A percentile compares a stretch with the other conserved stretches of the same genome.
phyloP scores from a whole-genome alignment of 2,888 invertebrate genomes.

The Perizoma affinitatum region DNA sequence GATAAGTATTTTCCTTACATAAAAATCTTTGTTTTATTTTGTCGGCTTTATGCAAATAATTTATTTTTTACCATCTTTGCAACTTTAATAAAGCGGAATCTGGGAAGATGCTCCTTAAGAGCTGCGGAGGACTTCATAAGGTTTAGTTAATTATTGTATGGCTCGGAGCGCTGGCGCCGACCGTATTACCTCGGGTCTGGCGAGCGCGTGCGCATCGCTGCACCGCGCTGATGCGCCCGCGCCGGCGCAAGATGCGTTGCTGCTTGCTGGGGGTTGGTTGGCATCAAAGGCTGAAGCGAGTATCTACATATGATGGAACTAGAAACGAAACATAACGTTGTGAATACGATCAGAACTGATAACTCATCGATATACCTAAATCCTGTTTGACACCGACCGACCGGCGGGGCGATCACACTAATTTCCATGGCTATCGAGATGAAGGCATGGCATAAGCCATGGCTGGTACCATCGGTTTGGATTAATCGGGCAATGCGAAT shows the following conservation, averaged over 20 bases:
- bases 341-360: no score
- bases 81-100: slow-evolving; percentile 30
- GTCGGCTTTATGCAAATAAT: slow-evolving; percentile 18
- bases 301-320: no score
- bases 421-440: no score
- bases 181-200: slow-evolving; percentile 73
- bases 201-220: slow-evolving; percentile 74
- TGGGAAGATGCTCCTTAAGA: neutral
- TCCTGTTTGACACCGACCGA: no score
- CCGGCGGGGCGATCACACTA: no score
- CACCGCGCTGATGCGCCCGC: slow-evolving; percentile 52
- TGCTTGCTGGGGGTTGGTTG: neutral
- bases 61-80: no score
- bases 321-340: no score
- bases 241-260: slow-evolving; percentile 41
- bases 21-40: neutral
- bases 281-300: slow-evolving; percentile 7
- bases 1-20: neutral
- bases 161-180: slow-evolving; percentile 59
- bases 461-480: no score
- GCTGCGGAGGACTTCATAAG: slow-evolving; percentile 18
- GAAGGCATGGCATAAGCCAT: no score
- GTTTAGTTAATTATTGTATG: slow-evolving; percentile 24
- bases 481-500: no score
- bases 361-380: no score